Conservation (phyloP, 2,888 invertebrate species). For the Caenorhabditis doughertyi region DNA sequence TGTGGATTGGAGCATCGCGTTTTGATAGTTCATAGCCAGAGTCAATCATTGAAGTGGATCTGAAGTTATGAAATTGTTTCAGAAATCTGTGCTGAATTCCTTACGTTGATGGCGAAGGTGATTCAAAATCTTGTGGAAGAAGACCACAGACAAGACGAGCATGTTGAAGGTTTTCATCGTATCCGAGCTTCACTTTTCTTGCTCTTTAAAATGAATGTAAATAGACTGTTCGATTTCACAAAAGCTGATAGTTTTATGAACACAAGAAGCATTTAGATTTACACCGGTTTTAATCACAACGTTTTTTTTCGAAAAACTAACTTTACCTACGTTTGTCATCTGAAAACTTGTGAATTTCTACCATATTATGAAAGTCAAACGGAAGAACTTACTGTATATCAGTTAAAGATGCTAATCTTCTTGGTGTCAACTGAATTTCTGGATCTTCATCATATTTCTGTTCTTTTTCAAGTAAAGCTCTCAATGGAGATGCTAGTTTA, state of each 20-base stretch:
- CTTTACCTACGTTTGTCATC: too few relatives aligned
- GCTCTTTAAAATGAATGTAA: constrained; percentile 29
- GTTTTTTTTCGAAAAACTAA: too few relatives aligned
- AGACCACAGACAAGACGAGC: constrained; percentile 68
- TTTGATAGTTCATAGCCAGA: constrained; percentile 62
- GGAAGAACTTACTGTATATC: constrained; percentile 57
- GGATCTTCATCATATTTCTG: constrained; percentile 53
- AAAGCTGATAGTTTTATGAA: background rate
- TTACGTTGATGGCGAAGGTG: constrained; percentile 56
- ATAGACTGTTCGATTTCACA: background rate
- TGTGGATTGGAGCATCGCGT: constrained; percentile 39
- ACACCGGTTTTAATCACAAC: background rate
- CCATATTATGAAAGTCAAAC: background rate
- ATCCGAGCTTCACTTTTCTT: constrained; percentile 42
- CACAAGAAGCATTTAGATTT: background rate
- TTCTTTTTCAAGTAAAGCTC: constrained; percentile 39
- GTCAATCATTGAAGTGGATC: constrained; percentile 61
- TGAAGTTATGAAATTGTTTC: constrained; percentile 9
- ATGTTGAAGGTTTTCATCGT: constrained; percentile 50
- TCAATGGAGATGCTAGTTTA: constrained; percentile 35
- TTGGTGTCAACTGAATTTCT: constrained; percentile 55
- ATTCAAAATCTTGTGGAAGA: constrained; percentile 69
- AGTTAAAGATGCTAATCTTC: constrained; percentile 46
- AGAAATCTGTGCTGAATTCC: background rate
- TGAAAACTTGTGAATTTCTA: too few relatives aligned